A percentile compares a stretch with the other conserved stretches of the same genome.
Conservation (phyloP, 2,113 vertebrate species). For the human region GRCh38 chr20:12883001-12883500, state of each 20-base stretch:
- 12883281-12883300: not conserved
- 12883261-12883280: not conserved
- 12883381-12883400: not conserved
- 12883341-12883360: not conserved
- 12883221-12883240: not conserved
- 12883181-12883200: not conserved
- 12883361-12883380: not conserved
- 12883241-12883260: not conserved
- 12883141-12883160: not conserved
- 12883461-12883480: not conserved
- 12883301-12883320: not conserved
- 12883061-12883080: not conserved
- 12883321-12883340: not conserved
- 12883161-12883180: not conserved
- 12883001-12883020: not conserved
- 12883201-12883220: not conserved
- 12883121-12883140: not conserved
- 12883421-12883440: not conserved
- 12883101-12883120: not conserved
- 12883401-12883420: not conserved
- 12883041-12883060: not conserved
- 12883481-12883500: not conserved
- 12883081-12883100: not conserved
- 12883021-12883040: not conserved
- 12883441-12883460: not conserved